These are phyloP conservation scores for Drosophila nigrodunni DNA, from an alignment of 1,140 invertebrate genomes.

Conservation along the genomic window DNA sequence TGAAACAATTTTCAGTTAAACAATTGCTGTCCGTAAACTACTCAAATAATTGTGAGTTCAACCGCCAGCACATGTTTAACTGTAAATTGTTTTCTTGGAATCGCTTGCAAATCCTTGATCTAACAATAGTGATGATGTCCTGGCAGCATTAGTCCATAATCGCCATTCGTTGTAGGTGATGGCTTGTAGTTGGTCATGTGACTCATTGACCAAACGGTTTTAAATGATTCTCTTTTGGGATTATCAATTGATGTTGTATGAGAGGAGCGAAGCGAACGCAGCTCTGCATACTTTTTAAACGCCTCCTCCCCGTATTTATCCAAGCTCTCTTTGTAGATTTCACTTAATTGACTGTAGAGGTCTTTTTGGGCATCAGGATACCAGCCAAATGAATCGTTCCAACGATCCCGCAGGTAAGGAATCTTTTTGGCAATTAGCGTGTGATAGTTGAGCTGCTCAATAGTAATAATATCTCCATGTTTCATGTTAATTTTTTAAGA, in stretches of 20 bases:
- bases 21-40: constrained; percentile 1
- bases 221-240: rapidly evolving
- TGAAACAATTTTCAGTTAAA: background rate
- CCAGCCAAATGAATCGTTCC: constrained; percentile 27
- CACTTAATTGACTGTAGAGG: constrained; percentile 22
- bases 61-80: constrained; percentile 5
- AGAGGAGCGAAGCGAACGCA: constrained; percentile 6
- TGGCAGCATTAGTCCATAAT: constrained; percentile 47
- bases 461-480: constrained; percentile 14
- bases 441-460: constrained; percentile 39
- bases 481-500: constrained; percentile 1
- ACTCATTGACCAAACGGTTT: constrained; percentile 6
- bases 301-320: constrained; percentile 28
- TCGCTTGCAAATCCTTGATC: too few species aligned
- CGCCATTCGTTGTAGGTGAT: constrained; percentile 43
- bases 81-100: background rate
- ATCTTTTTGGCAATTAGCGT: constrained; percentile 5
- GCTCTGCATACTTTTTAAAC: constrained; percentile 33
- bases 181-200: constrained; percentile 27
- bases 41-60: background rate
- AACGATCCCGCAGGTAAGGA: background rate
- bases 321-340: constrained; percentile 40
- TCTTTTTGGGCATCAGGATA: constrained; percentile 25
- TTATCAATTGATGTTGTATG: background rate
- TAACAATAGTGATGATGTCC: constrained; percentile 24